Evolutionary conservation across 2,113 vertebrate species (phyloP).

Genomic region (Trichomycterus rosablanca): DNA sequence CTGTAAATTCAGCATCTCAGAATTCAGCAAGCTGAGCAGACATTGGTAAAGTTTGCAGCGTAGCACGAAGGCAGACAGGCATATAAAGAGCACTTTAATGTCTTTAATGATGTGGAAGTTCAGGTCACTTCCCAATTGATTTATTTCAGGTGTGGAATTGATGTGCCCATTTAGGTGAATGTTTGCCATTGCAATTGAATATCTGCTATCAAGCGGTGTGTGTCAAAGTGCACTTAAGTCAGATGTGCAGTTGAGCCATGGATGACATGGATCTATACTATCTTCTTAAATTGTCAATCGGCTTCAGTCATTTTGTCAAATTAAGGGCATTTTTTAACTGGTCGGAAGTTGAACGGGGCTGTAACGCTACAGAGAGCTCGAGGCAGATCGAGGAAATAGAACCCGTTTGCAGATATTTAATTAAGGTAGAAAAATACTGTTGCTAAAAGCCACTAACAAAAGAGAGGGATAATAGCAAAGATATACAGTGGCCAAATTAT

Average conservation of each 20-base stretch:
- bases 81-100: slow-evolving; percentile 59
- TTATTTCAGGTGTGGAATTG: slow-evolving; percentile 62
- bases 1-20: not conserved
- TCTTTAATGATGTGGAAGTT: slow-evolving; percentile 51
- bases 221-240: slow-evolving; percentile 59
- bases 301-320: slow-evolving; percentile 10
- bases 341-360: no score
- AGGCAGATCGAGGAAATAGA: no score
- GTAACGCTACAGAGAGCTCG: no score
- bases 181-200: no score
- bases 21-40: slow-evolving; percentile 10
- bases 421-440: no score
- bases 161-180: slow-evolving; percentile 69
- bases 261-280: slow-evolving; percentile 11
- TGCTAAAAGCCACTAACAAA: no score
- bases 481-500: no score
- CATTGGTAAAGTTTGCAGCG: slow-evolving; percentile 22
- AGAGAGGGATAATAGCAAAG: no score
- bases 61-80: slow-evolving; percentile 48
- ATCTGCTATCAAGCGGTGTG: slow-evolving; percentile 56
- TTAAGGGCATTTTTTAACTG: no score
- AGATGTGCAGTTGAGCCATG: slow-evolving; percentile 64
- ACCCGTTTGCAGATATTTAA: no score
- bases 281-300: slow-evolving; percentile 8
- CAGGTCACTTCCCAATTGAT: slow-evolving; percentile 65